Evolutionary conservation across 1,140 invertebrate genomes (phyloP).

Genomic region (Philaenus spumarius): DNA sequence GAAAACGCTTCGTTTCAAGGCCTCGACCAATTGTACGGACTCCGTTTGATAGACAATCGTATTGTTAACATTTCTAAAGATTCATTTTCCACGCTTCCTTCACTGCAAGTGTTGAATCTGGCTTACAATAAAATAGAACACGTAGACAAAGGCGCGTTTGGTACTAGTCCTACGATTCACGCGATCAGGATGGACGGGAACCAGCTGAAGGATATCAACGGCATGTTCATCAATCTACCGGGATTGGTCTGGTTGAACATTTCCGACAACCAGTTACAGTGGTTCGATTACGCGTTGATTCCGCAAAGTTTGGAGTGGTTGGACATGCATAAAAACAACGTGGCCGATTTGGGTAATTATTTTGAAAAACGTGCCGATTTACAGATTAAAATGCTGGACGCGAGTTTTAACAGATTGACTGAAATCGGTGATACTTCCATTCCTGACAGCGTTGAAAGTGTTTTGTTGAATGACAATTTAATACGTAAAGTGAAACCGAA

Average conservation of each 20-base stretch:
- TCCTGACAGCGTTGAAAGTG: conserved; percentile 63
- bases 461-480: conserved; percentile 69
- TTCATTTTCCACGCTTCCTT: conserved; percentile 55
- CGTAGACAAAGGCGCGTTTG: conserved; percentile 56
- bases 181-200: conserved; percentile 61
- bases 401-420: conserved; percentile 63
- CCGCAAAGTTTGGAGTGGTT: conserved; percentile 61
- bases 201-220: conserved; percentile 54
- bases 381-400: conserved; percentile 66
- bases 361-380: conserved; percentile 48
- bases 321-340: conserved; percentile 59
- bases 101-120: conserved; percentile 59
- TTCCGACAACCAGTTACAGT: conserved; percentile 57
- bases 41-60: conserved; percentile 59
- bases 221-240: conserved; percentile 55
- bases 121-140: conserved; percentile 58
- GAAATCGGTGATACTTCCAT: conserved; percentile 58
- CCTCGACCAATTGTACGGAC: conserved; percentile 50
- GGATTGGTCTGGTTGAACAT: conserved; percentile 64
- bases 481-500: conserved; percentile 60
- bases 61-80: conserved; percentile 56
- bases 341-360: conserved; percentile 60
- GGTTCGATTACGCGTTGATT: conserved; percentile 59
- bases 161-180: conserved; percentile 54
- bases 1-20: conserved; percentile 54